Conservation (phyloP, 2,888 invertebrate genomes). For the Caenorhabditis panamensis region DNA sequence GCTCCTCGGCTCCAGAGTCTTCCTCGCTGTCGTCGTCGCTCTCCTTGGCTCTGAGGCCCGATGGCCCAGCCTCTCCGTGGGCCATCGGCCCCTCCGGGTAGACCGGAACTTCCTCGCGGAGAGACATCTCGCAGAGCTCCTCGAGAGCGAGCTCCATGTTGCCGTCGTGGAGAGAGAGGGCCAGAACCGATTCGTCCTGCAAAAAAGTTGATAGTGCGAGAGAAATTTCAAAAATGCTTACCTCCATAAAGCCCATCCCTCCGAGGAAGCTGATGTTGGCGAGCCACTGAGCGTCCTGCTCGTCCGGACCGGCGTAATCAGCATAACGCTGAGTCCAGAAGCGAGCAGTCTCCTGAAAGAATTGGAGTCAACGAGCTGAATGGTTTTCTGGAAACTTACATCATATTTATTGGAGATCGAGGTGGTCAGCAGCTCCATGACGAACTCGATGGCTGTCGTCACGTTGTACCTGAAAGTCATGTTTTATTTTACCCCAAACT, state of each 20-base stretch:
- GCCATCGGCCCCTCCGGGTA: not conserved
- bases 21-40: not conserved
- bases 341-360: constrained; percentile 10
- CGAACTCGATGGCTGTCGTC: constrained; percentile 1
- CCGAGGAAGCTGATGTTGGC: not conserved
- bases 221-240: not conserved
- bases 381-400: not conserved
- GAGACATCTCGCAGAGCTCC: not conserved
- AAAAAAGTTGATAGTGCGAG: too few species aligned
- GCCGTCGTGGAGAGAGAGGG: not conserved
- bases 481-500: too few species aligned
- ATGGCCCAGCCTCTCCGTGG: not conserved
- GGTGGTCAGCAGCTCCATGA: too few species aligned
- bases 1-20: not conserved
- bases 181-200: not conserved
- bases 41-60: not conserved
- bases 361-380: not conserved
- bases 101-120: not conserved
- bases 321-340: constrained; percentile 10
- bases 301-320: not conserved
- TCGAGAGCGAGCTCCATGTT: not conserved
- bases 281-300: not conserved
- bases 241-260: constrained; percentile 8
- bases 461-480: not conserved
- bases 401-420: not conserved